phyloP scores from a whole-genome alignment of 2,797 vertebrate genomes.

The Delichon dasypus region DNA sequence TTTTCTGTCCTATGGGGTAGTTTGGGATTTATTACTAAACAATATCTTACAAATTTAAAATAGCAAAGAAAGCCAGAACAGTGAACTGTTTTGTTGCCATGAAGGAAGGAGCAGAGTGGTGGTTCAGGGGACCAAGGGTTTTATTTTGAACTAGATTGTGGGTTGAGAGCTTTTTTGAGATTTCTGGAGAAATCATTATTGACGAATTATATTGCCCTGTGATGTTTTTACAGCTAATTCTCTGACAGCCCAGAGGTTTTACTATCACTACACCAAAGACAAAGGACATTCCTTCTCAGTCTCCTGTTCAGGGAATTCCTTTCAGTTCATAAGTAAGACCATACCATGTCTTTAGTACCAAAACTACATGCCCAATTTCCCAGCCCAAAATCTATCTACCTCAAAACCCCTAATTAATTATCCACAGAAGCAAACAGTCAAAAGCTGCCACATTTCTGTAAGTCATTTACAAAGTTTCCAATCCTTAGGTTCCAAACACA shows the following conservation, averaged over 20 bases:
- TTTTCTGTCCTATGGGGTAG: background rate
- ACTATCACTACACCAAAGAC: background rate
- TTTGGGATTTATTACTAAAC: background rate
- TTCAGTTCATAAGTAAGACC: fast-evolving
- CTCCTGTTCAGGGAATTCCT: background rate
- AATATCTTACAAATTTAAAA: background rate
- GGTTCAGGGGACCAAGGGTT: background rate
- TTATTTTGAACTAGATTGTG: background rate
- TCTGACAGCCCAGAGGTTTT: background rate
- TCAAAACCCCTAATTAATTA: background rate
- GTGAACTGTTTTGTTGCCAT: background rate
- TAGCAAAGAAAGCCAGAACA: background rate
- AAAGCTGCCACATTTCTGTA: background rate
- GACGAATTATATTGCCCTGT: background rate
- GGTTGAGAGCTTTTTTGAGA: background rate
- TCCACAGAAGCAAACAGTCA: background rate
- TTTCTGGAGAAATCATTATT: background rate
- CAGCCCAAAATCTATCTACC: background rate
- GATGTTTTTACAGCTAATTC: background rate
- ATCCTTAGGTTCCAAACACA: background rate
- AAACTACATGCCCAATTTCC: background rate
- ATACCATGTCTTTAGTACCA: background rate
- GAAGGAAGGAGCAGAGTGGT: background rate
- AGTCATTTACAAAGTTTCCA: background rate
- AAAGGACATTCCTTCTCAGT: background rate